phyloP scores from a whole-genome alignment of 2,888 invertebrate genomes.

The Eubasilissa splendida region DNA sequence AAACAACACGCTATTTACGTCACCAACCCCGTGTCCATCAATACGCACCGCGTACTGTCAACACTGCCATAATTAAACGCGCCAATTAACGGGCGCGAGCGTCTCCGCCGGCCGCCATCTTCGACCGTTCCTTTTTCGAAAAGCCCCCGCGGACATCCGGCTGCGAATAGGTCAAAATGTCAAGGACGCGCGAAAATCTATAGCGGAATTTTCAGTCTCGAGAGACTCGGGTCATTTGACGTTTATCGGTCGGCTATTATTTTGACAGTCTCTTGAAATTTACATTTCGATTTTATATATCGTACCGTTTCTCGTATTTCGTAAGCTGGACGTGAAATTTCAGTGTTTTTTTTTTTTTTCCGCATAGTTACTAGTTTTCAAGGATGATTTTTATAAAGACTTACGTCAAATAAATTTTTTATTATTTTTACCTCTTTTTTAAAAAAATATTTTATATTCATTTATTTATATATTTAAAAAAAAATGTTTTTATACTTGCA shows the following conservation, averaged over 20 bases:
- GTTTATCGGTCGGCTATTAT: neutral
- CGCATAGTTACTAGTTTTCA: neutral
- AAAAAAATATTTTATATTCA: too few species aligned
- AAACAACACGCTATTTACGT: conserved; percentile 28
- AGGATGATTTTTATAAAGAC: neutral
- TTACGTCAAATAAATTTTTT: neutral
- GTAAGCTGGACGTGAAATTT: too few species aligned
- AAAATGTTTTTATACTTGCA: too few species aligned
- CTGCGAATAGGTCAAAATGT: conserved; percentile 49
- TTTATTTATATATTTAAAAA: too few species aligned
- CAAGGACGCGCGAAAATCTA: conserved; percentile 56
- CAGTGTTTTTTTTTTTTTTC: too few species aligned
- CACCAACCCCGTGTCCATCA: conserved; percentile 22
- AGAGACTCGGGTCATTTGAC: conserved; percentile 12
- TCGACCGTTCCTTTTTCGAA: neutral
- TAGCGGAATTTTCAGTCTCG: conserved; percentile 41
- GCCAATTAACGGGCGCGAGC: neutral
- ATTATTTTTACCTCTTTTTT: too few species aligned
- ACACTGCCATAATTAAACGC: neutral
- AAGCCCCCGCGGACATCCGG: conserved; percentile 11
- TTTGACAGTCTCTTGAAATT: neutral
- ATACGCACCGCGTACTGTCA: conserved; percentile 7
- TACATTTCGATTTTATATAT: too few species aligned
- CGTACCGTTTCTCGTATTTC: too few species aligned
- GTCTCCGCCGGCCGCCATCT: neutral